Conservation (phyloP, 35 echinoderm and acorn worm genomes). For the Nesometra sesokonis region DNA sequence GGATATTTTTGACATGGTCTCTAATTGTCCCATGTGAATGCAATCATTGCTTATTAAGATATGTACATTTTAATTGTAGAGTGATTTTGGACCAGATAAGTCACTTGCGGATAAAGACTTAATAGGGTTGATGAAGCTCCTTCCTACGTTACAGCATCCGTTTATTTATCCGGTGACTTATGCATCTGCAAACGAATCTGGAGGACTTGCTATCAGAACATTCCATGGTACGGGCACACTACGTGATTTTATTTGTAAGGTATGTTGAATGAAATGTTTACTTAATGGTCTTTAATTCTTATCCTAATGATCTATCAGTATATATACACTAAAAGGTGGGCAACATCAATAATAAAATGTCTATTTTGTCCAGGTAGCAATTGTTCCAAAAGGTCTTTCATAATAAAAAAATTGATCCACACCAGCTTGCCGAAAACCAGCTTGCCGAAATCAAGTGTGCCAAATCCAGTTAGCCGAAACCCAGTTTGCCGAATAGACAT, state of each 20-base stretch:
- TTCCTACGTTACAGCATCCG: slow-evolving; percentile 88
- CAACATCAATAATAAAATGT: too few relatives aligned
- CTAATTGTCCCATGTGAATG: too few relatives aligned
- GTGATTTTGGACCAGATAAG: slow-evolving; percentile 87
- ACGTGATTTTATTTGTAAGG: slow-evolving; percentile 83
- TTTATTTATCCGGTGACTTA: slow-evolving; percentile 93
- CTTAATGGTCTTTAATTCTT: neutral
- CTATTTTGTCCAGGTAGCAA: too few relatives aligned
- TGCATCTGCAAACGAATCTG: slow-evolving; percentile 72
- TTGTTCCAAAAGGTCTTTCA: too few relatives aligned
- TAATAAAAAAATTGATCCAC: too few relatives aligned
- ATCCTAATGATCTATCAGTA: too few relatives aligned
- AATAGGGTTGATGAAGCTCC: slow-evolving; percentile 41
- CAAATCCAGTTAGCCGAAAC: too few relatives aligned
- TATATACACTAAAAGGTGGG: too few relatives aligned
- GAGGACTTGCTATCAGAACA: slow-evolving; percentile 81
- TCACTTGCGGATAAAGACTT: slow-evolving; percentile 69
- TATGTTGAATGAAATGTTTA: neutral
- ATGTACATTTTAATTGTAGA: slow-evolving; percentile 27
- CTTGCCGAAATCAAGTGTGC: too few relatives aligned
- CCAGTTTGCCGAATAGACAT: too few relatives aligned
- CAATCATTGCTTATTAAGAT: neutral
- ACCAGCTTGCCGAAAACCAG: too few relatives aligned
- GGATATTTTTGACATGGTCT: too few relatives aligned
- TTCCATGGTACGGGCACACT: slow-evolving; percentile 91